Conservation (phyloP, 2,797 vertebrate species). For the Bradypodion pumilum region DNA sequence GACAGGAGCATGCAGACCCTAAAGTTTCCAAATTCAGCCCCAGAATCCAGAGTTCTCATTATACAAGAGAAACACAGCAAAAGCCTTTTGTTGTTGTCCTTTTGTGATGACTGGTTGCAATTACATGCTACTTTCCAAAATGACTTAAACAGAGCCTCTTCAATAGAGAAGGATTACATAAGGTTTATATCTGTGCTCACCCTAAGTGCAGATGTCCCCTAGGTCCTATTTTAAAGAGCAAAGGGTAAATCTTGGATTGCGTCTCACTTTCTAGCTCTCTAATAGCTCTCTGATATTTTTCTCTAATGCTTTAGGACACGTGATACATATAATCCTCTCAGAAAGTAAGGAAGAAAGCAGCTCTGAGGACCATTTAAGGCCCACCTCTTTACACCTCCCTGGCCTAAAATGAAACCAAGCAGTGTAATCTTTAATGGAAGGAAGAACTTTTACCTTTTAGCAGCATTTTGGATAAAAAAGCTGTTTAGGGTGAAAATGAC, state of each 20-base stretch:
- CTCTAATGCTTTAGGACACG: conserved; percentile 30
- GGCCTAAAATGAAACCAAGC: conserved; percentile 23
- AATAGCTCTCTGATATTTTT: conserved; percentile 53
- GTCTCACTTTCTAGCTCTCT: conserved; percentile 55
- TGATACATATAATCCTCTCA: conserved; percentile 25
- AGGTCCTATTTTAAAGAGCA: conserved; percentile 47
- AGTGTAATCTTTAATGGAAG: conserved; percentile 13
- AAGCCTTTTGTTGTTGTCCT: background rate
- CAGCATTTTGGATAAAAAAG: background rate
- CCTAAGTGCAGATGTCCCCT: conserved; percentile 46
- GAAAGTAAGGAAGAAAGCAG: conserved; percentile 31
- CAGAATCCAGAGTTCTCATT: background rate
- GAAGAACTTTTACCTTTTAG: background rate
- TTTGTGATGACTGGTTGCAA: conserved; percentile 59
- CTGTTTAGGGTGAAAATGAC: background rate
- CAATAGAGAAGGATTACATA: conserved; percentile 57
- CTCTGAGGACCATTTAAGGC: conserved; percentile 21
- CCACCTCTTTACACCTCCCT: background rate
- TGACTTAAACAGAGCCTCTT: conserved; percentile 57
- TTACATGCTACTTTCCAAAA: conserved; percentile 67
- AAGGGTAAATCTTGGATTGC: conserved; percentile 38
- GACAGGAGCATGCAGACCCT: background rate
- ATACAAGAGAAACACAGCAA: conserved; percentile 19
- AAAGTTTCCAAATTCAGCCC: background rate
- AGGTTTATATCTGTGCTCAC: conserved; percentile 62